Evolutionary conservation across 2,113 vertebrate genomes (phyloP).

Genomic region (Rhagologus leucostigma): DNA sequence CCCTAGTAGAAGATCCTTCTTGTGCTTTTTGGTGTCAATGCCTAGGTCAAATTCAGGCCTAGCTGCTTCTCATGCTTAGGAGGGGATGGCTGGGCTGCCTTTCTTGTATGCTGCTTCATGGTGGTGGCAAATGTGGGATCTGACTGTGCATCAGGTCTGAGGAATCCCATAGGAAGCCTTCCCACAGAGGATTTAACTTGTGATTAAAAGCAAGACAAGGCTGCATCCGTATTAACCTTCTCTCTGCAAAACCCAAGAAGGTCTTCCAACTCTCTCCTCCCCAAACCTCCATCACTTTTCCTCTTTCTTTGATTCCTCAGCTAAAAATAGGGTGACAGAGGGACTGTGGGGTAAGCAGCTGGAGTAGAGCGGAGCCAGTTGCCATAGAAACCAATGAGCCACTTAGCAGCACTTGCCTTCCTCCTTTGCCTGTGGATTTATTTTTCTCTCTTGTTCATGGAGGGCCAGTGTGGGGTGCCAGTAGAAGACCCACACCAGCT

Average conservation of each 20-base stretch:
- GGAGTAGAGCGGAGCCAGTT: slow-evolving; percentile 76
- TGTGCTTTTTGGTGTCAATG: neutral
- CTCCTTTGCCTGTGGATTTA: slow-evolving; percentile 69
- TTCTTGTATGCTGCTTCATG: neutral
- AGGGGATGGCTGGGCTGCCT: neutral
- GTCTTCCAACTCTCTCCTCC: neutral
- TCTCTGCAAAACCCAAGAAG: neutral
- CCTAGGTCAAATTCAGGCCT: neutral
- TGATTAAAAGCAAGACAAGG: slow-evolving; percentile 46
- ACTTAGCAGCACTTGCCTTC: slow-evolving; percentile 76
- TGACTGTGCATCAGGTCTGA: neutral
- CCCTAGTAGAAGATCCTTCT: neutral
- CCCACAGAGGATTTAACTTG: neutral
- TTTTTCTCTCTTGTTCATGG: slow-evolving; percentile 41
- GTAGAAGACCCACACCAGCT: neutral
- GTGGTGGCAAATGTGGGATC: neutral
- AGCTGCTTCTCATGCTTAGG: neutral
- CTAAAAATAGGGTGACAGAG: slow-evolving; percentile 84
- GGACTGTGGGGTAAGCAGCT: slow-evolving; percentile 82
- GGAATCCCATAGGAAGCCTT: slow-evolving; percentile 15
- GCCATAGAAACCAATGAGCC: slow-evolving; percentile 80
- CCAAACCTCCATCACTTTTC: slow-evolving; percentile 36
- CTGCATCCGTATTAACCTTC: slow-evolving; percentile 24
- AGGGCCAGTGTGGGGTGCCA: neutral
- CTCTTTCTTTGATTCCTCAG: slow-evolving; percentile 75